These are phyloP conservation scores for Spermophilus dauricus DNA, from an alignment of 2,113 vertebrate species.

Conservation along the genomic window DNA sequence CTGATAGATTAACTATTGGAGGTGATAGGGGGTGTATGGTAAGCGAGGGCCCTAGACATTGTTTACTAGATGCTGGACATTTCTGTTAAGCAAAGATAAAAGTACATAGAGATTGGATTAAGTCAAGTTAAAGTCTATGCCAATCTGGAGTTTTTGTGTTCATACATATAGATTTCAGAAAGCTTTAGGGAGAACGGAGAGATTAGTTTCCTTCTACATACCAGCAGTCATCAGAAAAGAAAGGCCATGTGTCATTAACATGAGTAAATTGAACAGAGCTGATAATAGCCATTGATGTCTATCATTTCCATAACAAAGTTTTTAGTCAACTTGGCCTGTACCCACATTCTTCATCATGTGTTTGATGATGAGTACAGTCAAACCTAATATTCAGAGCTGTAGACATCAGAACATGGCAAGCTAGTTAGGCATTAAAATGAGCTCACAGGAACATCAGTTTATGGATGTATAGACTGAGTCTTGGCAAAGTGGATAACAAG, in stretches of 20 bases:
- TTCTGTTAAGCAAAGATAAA: neutral
- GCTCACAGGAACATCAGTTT: neutral
- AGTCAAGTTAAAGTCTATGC: neutral
- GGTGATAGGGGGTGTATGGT: too few species aligned
- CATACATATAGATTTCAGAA: conserved; percentile 42
- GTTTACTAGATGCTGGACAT: neutral
- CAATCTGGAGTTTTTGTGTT: neutral
- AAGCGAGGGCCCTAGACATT: neutral
- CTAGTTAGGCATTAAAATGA: neutral
- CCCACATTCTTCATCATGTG: neutral
- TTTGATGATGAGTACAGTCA: neutral
- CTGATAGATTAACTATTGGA: neutral
- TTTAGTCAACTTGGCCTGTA: neutral
- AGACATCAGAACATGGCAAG: neutral
- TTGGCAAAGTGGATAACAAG: neutral
- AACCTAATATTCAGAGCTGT: neutral
- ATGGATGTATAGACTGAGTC: neutral
- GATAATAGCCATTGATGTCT: neutral
- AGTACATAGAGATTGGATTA: neutral
- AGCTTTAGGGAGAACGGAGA: neutral
- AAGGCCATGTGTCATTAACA: neutral
- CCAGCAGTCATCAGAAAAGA: neutral
- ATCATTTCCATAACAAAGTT: neutral
- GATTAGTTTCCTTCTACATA: neutral
- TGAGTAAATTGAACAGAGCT: neutral